Evolutionary conservation across 1,140 invertebrate genomes (phyloP).

Genomic region (Philaenus spumarius): DNA sequence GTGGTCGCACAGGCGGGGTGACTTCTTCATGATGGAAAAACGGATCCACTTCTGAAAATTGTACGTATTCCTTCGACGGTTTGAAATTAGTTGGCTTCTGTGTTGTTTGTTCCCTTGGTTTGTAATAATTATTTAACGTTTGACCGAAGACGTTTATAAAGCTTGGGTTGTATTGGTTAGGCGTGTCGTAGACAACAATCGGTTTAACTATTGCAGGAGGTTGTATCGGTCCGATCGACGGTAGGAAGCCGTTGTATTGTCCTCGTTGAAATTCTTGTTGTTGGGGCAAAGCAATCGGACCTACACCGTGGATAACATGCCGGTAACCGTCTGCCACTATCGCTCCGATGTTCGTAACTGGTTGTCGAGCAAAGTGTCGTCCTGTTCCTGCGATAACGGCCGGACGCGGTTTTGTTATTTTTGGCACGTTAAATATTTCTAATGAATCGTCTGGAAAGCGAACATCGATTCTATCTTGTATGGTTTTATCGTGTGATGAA

Average conservation of each 20-base stretch:
- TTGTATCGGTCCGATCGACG: constrained; percentile 18
- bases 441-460: background rate
- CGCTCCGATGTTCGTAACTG: background rate
- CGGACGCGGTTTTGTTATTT: background rate
- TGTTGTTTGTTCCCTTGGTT: constrained; percentile 23
- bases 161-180: no score
- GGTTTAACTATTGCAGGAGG: background rate
- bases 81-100: constrained; percentile 28
- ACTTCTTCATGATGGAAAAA: constrained; percentile 21
- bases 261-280: background rate
- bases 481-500: no score
- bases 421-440: no score
- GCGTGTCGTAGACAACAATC: no score
- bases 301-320: constrained; percentile 31
- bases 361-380: background rate
- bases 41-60: constrained; percentile 31
- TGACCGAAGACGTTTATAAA: no score
- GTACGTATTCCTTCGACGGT: constrained; percentile 28
- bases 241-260: constrained; percentile 20
- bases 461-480: background rate
- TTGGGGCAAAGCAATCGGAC: constrained; percentile 9
- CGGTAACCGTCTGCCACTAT: constrained; percentile 29
- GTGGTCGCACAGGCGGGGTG: background rate
- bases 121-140: background rate
- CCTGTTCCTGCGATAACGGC: background rate